Evolutionary conservation across 2,113 vertebrate genomes (phyloP).

Genomic region (Excalfactoria chinensis): DNA sequence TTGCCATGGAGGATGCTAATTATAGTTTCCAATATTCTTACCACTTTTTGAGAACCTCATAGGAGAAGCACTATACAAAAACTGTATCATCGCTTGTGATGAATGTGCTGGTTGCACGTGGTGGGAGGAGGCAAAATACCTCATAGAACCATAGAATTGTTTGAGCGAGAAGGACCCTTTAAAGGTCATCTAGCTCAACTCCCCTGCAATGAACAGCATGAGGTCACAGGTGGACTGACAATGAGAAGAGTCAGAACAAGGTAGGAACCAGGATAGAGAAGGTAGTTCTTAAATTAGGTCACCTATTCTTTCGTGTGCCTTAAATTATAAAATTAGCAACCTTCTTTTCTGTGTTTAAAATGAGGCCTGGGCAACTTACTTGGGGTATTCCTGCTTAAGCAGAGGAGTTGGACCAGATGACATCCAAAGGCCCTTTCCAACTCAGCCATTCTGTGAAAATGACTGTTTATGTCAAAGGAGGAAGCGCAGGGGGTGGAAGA

Average conservation of each 20-base stretch:
- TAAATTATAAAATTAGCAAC: not conserved
- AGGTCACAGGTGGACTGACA: not conserved
- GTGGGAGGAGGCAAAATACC: not conserved
- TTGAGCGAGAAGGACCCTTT: too few species aligned
- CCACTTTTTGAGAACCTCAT: not conserved
- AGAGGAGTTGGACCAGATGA: not conserved
- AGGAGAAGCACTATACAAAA: not conserved
- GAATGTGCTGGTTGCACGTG: not conserved
- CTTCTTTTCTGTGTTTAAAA: not conserved
- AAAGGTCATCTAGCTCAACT: too few species aligned
- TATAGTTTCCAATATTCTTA: not conserved
- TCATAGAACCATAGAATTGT: not conserved
- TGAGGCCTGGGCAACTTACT: not conserved
- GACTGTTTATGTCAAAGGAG: not conserved
- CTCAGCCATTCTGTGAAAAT: not conserved
- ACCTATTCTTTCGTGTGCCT: not conserved
- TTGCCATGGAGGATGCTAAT: not conserved
- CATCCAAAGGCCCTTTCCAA: not conserved
- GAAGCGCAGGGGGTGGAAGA: not conserved
- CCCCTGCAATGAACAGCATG: too few species aligned
- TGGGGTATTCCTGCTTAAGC: not conserved
- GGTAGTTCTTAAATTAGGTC: not conserved
- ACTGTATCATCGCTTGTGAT: not conserved
- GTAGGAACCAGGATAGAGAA: not conserved
- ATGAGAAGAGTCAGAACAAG: not conserved